Evolutionary conservation across 2,797 vertebrate genomes (phyloP).

Genomic region (Spea hammondii): DNA sequence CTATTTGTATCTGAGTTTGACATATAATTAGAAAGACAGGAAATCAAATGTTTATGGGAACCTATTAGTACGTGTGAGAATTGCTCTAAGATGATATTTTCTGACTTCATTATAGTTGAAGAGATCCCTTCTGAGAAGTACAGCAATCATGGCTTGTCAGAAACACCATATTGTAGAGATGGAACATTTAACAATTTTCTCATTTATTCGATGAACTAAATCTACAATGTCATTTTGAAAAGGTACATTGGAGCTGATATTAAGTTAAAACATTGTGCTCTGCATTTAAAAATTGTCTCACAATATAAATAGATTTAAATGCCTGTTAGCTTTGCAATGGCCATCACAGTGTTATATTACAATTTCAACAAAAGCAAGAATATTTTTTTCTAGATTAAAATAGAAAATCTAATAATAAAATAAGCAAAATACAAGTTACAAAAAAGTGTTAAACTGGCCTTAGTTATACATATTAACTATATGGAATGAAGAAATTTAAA

Average conservation of each 20-base stretch:
- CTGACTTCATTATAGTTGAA: conserved; percentile 22
- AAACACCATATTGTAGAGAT: conserved; percentile 19
- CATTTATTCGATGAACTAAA: conserved; percentile 34
- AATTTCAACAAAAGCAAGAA: no score
- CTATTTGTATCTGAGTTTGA: conserved; percentile 12
- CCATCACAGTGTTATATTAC: no score
- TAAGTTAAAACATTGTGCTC: conserved; percentile 28
- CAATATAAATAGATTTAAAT: background rate
- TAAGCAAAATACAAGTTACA: no score
- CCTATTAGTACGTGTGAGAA: conserved; percentile 2
- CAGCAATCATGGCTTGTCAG: conserved; percentile 12
- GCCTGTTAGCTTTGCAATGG: no score
- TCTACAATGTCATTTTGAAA: conserved; percentile 29
- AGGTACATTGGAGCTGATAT: conserved; percentile 31
- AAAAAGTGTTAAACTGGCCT: no score
- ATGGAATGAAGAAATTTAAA: no score
- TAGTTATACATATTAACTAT: no score
- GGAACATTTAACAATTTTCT: conserved; percentile 36
- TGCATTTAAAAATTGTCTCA: conserved; percentile 16
- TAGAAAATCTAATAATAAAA: no score
- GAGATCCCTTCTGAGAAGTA: conserved; percentile 22
- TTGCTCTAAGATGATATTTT: background rate
- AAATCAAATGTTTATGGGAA: conserved; percentile 18
- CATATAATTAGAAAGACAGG: conserved; percentile 18
- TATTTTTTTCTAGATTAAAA: no score